A percentile compares a stretch with the other conserved stretches of the same genome.
These are phyloP conservation scores for Ochlodes sylvanus DNA, from an alignment of 2,888 invertebrate species.

Conservation along the genomic window DNA sequence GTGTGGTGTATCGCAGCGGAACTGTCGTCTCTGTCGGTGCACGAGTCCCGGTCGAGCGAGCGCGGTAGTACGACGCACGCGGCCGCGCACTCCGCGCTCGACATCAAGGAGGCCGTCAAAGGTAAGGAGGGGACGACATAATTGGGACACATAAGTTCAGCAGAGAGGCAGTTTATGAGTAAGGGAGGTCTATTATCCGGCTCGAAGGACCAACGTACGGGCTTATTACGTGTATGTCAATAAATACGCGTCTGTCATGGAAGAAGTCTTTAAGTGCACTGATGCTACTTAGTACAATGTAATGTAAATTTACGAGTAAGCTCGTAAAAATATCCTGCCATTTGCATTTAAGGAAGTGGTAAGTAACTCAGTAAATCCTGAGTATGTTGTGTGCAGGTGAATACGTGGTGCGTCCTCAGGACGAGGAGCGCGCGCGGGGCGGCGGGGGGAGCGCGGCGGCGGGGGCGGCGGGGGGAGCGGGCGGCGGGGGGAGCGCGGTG, in stretches of 20 bases:
- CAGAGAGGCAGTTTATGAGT: no score
- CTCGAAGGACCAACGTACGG: no score
- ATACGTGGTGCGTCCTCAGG: conserved; percentile 86
- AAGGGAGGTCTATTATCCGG: no score
- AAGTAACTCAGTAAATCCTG: no score
- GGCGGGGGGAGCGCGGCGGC: conserved; percentile 76
- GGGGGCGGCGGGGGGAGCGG: conserved; percentile 81
- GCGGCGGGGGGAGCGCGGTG: conserved; percentile 65
- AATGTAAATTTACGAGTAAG: no score
- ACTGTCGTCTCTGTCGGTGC: conserved; percentile 49
- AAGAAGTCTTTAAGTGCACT: no score
- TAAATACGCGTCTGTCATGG: no score
- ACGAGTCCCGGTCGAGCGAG: conserved; percentile 57
- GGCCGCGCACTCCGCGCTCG: conserved; percentile 55
- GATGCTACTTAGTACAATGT: no score
- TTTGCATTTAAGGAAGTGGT: no score
- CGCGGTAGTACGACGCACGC: conserved; percentile 43
- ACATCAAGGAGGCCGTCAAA: conserved; percentile 86
- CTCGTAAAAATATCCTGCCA: no score
- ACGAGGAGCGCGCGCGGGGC: conserved; percentile 74
- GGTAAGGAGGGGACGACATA: conserved; percentile 57
- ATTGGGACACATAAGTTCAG: no score
- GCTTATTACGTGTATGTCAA: no score
- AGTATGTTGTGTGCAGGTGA: conserved; percentile 71
- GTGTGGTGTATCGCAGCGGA: conserved; percentile 45